phyloP scores from a whole-genome alignment of 92 coral and sea anemone species.

The Phenganax marumi region DNA sequence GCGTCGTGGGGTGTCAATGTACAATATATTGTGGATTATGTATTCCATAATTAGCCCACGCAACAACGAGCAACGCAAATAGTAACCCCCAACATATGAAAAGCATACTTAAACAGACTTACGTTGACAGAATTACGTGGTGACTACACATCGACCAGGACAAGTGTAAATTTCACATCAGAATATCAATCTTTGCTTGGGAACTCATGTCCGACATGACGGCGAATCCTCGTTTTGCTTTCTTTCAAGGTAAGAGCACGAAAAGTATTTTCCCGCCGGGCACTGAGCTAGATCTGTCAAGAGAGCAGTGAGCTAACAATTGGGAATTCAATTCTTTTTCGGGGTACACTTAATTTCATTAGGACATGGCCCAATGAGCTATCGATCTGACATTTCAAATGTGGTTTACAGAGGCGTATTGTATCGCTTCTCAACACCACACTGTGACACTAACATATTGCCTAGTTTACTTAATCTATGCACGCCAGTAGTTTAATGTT shows the following conservation, averaged over 20 bases:
- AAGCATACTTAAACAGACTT: conserved; percentile 6
- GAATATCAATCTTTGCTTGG: not conserved
- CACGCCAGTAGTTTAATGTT: not conserved
- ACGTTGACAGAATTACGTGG: conserved; percentile 3
- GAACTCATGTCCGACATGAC: not conserved
- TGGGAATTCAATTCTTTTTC: not conserved
- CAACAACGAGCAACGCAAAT: conserved; percentile 44
- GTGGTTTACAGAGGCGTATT: conserved; percentile 13
- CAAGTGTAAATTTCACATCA: not conserved
- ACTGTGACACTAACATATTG: not conserved
- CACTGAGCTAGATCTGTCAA: not conserved
- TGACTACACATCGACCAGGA: conserved; percentile 1
- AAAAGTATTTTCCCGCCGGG: not conserved
- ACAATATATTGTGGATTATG: too few relatives aligned
- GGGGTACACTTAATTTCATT: conserved; percentile 2
- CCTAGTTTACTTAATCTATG: not conserved
- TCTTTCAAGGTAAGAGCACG: conserved; percentile 16
- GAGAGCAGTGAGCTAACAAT: conserved; percentile 1
- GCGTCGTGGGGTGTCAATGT: conserved; percentile 42
- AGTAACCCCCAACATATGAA: conserved; percentile 44
- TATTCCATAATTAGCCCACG: conserved; percentile 39
- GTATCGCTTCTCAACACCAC: not conserved
- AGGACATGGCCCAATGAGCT: not conserved
- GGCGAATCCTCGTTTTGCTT: conserved; percentile 13
- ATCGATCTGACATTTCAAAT: not conserved